Evolutionary conservation across 2,113 vertebrate species (phyloP).

Genomic region (Cephalopterus ornatus): DNA sequence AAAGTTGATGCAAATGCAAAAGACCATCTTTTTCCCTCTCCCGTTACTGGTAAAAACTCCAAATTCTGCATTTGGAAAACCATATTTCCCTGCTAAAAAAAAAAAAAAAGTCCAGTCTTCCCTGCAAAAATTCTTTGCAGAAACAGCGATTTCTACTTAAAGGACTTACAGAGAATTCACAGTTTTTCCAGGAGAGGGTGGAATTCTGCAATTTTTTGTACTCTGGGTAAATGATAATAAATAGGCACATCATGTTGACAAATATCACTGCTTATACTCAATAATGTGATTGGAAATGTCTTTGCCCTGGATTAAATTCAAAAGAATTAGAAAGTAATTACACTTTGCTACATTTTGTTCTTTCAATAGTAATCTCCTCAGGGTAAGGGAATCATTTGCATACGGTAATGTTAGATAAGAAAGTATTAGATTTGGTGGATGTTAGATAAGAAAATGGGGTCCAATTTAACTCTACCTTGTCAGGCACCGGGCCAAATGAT

Average conservation of each 20-base stretch:
- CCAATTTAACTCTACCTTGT: conserved; percentile 16
- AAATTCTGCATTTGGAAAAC: background rate
- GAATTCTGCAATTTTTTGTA: conserved; percentile 36
- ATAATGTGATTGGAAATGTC: background rate
- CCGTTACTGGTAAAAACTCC: background rate
- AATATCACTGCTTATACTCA: background rate
- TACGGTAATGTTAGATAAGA: conserved; percentile 31
- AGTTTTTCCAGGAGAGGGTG: conserved; percentile 59
- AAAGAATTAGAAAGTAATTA: conserved; percentile 31
- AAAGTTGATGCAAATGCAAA: background rate
- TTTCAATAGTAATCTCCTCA: background rate
- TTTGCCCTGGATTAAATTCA: conserved; percentile 34
- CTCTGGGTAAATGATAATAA: background rate
- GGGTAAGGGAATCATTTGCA: conserved; percentile 33
- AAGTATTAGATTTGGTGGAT: background rate
- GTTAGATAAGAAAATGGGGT: conserved; percentile 45
- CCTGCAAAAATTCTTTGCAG: background rate
- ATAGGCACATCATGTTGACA: background rate
- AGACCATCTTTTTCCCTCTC: background rate
- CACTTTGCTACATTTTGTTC: background rate
- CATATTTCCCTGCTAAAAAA: background rate
- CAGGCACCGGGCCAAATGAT: conserved; percentile 42
- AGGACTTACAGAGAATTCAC: background rate
- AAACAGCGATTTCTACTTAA: background rate
- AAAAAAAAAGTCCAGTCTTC: background rate